Evolutionary conservation across 2,113 vertebrate species (phyloP).

Genomic region (Notarius lentiginosus): DNA sequence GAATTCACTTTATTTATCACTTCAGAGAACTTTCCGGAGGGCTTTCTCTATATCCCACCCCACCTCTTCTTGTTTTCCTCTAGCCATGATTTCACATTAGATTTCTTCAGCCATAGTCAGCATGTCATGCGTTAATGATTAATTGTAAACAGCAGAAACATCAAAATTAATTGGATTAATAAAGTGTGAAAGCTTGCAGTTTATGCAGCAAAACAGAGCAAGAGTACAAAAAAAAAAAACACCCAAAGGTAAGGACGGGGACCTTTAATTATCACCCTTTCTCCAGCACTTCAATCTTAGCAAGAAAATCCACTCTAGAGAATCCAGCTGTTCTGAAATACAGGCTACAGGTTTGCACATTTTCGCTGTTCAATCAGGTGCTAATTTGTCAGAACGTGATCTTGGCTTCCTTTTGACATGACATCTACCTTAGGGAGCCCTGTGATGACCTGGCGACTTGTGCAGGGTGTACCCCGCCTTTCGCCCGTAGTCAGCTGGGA

Average conservation of each 20-base stretch:
- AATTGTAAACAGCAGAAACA: constrained; percentile 37
- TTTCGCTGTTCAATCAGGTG: neutral
- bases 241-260: neutral
- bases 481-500: no score
- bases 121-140: constrained; percentile 13
- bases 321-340: constrained; percentile 13
- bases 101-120: constrained; percentile 1
- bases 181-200: constrained; percentile 36
- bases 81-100: constrained; percentile 8
- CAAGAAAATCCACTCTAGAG: constrained; percentile 4
- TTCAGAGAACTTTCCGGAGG: neutral
- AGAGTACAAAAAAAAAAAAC: neutral
- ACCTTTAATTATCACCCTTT: constrained; percentile 46
- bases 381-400: neutral
- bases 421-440: no score
- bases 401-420: neutral
- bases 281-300: neutral
- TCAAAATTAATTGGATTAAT: constrained; percentile 34
- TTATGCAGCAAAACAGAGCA: constrained; percentile 17
- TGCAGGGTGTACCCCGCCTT: no score
- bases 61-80: neutral
- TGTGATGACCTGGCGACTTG: no score
- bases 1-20: constrained; percentile 47
- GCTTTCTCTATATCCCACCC: neutral
- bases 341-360: neutral